A percentile compares a stretch with the other conserved stretches of the same genome.
These are phyloP conservation scores for Neodiprion lecontei DNA, from an alignment of 1,140 invertebrate species.

Conservation along the genomic window DNA sequence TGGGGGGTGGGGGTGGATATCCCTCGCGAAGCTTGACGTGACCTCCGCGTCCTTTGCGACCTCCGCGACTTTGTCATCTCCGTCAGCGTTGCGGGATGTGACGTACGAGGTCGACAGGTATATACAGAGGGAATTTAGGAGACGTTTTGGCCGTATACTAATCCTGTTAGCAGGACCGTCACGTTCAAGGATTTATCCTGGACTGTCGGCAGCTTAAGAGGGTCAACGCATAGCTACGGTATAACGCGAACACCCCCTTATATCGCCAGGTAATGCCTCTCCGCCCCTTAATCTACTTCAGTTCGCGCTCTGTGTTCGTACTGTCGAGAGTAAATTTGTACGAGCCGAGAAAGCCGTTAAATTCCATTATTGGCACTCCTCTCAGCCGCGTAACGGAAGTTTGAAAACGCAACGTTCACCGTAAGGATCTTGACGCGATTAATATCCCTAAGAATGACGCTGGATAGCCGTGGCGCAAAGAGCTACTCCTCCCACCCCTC, in stretches of 20 bases:
- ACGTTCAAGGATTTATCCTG: conserved; percentile 49
- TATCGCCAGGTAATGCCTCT: conserved; percentile 29
- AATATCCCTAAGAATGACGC: not conserved
- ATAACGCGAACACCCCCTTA: conserved; percentile 18
- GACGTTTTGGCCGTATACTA: conserved; percentile 29
- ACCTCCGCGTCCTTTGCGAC: not conserved
- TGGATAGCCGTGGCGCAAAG: no score
- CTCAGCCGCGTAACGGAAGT: no score
- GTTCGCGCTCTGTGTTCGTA: not conserved
- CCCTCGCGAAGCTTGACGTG: not conserved
- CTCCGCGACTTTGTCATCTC: not conserved
- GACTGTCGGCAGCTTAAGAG: conserved; percentile 37
- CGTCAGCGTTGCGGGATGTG: not conserved
- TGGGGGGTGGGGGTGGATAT: no score
- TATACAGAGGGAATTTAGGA: not conserved
- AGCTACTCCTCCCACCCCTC: not conserved
- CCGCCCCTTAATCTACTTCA: not conserved
- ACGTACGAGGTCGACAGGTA: not conserved
- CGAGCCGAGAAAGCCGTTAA: not conserved
- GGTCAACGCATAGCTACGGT: conserved; percentile 25
- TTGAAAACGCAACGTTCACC: no score
- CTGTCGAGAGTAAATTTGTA: not conserved
- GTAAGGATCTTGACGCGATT: not conserved
- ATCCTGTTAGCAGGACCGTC: conserved; percentile 43
- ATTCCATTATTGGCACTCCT: not conserved